Evolutionary conservation across 92 coral and sea anemone species (phyloP), one percentile per base, ranked within the genome.

Genomic region (Muricea muricata): DNA sequence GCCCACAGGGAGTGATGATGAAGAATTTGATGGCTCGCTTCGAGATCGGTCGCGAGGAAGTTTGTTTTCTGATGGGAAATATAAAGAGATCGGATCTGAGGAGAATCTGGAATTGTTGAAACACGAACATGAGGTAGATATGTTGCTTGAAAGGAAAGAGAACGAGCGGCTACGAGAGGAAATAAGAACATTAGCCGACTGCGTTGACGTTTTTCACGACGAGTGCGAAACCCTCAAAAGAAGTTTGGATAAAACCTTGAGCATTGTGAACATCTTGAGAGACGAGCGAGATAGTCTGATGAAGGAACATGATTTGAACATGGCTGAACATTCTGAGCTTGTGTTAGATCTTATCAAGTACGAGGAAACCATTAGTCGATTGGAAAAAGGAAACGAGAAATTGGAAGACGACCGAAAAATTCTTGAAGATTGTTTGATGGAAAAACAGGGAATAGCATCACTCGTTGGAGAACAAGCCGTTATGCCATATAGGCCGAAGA

Each of bases 241-340:
- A 35, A 47, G 63, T 48, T 47, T 75, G 41, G 65, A 75, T 31
- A 75, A 75, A 28, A 37, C 80, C 4, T 42, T 75, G 1, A n/a
- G 52, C n/a, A 75, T 75, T 40, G 21, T 47, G 13, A 17, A 75
- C 7, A 47, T 47, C 12, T 6, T 75, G 21, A 29, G 37, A 48
- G 58, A 75, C 12, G 80, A 75, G n/a, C 37, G 80, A 20, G 80
- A 75, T 47, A 46, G n/a, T 10, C 30, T 75, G 65, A 23, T 75
- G n/a, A 58, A 47, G 35, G 18, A 52, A 12, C 42, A 40, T 48
- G 92, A 89, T 21, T 85, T 89, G 17, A 86, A 88, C 54, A 83
- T 91, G 30, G 93, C 87, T 13, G 89, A 87, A 33, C 92, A 91
- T 26, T 79, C 97, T n/a, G 95, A 91, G 35, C 37, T 84, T 8